Evolutionary conservation across 1,140 invertebrate species (phyloP), one percentile per base, ranked within the genome.

Genomic region (Phthorimaea operculella): DNA sequence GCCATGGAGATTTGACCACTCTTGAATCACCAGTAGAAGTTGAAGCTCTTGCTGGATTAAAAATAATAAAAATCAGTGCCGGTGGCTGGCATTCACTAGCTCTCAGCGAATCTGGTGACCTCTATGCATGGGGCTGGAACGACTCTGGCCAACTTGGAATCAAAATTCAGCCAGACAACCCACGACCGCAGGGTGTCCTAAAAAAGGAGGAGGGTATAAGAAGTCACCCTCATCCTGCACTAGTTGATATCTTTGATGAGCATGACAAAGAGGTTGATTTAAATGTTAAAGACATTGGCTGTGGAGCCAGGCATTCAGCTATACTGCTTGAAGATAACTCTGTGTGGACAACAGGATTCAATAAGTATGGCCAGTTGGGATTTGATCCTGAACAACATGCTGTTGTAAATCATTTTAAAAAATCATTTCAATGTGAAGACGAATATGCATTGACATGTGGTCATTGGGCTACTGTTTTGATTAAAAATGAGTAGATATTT

Each of bases 101-200:
- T 33, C 70, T 96, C 8, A 94, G 92, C 62, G 87, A 87, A 63
- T 88, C 88, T 83, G 92, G 92, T 9, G 94, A 96, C 78, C 63
- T 96, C 0, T 98, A 96, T 74, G 88, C 89, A 0, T 98, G 95
- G 95, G 96, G 96, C n/a, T 95, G 93, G 90, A 97, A 97, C 84
- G 90, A 92, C 61, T 90, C 88, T 76, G 94, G 94, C 0, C 94
- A 98, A 74, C 78, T 97, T 28, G 96, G 95, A 11, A 74, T 91
- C 21, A 85, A 88, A 34, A 70, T 58, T 62, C 54, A 55, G 53
- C 44, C 33, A 16, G 45, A 58, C 18, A 81, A 87, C 18, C 36
- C 36, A 39, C 69, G 52, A 57, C 36, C 36, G 10, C 69, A 54
- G 55, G 62, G 55, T 18, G 7, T 53, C 33, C 48, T 48, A 17